Conservation (phyloP, 2,888 invertebrate genomes). For the Nebria salina region DNA sequence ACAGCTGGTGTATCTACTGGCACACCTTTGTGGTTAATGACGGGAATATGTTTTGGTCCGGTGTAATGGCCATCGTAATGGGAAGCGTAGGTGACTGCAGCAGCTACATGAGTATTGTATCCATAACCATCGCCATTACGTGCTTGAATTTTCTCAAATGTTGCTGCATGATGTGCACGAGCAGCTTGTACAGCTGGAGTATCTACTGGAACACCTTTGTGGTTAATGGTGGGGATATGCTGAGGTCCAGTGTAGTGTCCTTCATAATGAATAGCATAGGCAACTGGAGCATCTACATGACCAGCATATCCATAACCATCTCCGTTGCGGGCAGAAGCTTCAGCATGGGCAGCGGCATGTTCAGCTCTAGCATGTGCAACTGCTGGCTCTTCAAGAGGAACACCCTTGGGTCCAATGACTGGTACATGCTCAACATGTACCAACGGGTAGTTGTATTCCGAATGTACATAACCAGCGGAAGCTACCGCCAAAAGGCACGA, state of each 20-base stretch:
- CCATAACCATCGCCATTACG: conserved; percentile 28
- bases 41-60: conserved; percentile 58
- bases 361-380: conserved; percentile 65
- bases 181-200: conserved; percentile 66
- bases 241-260: conserved; percentile 50
- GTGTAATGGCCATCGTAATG: conserved; percentile 39
- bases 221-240: conserved; percentile 50
- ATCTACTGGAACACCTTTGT: conserved; percentile 60
- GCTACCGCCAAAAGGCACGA: conserved; percentile 47
- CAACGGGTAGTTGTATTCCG: conserved; percentile 30
- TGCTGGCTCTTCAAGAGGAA: conserved; percentile 69
- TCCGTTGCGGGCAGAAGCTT: conserved; percentile 16
- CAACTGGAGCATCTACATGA: conserved; percentile 50
- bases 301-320: conserved; percentile 25
- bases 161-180: conserved; percentile 64
- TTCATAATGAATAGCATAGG: conserved; percentile 46
- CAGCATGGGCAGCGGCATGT: conserved; percentile 45
- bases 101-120: conserved; percentile 26
- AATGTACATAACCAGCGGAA: conserved; percentile 39
- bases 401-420: conserved; percentile 64
- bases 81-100: neutral
- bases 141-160: conserved; percentile 58
- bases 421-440: conserved; percentile 58
- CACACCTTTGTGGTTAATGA: conserved; percentile 66
- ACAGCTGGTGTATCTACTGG: conserved; percentile 63